Percentiles rank a stretch among this genome's conserved stretches.
Conservation (phyloP, 2,113 vertebrate genomes). For the Cololabis saira region DNA sequence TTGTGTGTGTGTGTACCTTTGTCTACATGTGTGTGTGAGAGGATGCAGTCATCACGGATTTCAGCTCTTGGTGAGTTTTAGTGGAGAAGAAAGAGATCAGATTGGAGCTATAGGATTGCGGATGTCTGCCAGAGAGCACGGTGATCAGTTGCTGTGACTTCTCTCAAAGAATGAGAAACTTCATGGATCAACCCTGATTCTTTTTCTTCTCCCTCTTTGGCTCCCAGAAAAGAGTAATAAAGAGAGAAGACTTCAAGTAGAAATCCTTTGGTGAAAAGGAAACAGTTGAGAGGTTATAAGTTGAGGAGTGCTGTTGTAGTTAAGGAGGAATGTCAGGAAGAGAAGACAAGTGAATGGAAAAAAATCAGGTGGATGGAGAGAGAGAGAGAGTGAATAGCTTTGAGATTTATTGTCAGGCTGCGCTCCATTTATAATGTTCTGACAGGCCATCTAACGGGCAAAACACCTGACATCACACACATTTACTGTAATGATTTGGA, state of each 20-base stretch:
- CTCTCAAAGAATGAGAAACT: constrained; percentile 57
- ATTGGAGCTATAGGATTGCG: constrained; percentile 42
- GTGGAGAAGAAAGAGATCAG: constrained; percentile 55
- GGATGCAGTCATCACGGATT: constrained; percentile 45
- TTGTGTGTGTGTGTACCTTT: neutral
- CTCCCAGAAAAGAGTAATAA: constrained; percentile 26
- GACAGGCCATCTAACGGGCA: too few species aligned
- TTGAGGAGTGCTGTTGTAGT: constrained; percentile 35
- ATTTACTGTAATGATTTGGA: constrained; percentile 47
- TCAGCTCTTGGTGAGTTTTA: constrained; percentile 38
- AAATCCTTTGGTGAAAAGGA: constrained; percentile 35
- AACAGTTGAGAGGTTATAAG: constrained; percentile 33
- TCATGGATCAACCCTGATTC: constrained; percentile 48
- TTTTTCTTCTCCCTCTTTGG: constrained; percentile 11
- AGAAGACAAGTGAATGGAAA: constrained; percentile 20
- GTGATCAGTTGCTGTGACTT: constrained; percentile 34
- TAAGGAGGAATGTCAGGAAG: constrained; percentile 13
- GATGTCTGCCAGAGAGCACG: constrained; percentile 35
- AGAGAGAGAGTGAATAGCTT: constrained; percentile 37
- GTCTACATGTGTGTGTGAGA: neutral
- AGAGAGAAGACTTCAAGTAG: constrained; percentile 20
- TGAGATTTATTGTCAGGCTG: constrained; percentile 60
- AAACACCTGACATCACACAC: constrained; percentile 41
- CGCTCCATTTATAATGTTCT: too few species aligned
- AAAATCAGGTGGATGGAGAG: constrained; percentile 37